Evolutionary conservation across 2,888 invertebrate species (phyloP).

Genomic region (Hoplodrina blanda): DNA sequence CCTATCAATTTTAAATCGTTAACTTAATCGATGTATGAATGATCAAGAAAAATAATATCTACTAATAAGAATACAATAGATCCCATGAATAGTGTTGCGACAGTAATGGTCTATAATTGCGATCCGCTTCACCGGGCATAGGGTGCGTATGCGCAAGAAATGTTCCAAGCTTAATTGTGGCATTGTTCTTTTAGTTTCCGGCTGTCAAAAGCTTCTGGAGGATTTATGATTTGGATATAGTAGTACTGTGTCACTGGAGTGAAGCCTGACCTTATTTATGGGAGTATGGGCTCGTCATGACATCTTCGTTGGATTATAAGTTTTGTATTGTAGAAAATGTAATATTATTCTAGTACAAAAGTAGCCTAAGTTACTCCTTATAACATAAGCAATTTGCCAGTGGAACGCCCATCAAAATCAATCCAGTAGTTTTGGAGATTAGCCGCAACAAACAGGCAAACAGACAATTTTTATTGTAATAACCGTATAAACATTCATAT

Average conservation of each 20-base stretch:
- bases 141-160: slow-evolving; percentile 68
- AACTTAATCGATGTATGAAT: slow-evolving; percentile 48
- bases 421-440: too few relatives aligned
- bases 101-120: slow-evolving; percentile 63
- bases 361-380: too few relatives aligned
- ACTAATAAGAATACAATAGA: slow-evolving; percentile 73
- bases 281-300: too few relatives aligned
- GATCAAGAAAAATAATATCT: slow-evolving; percentile 57
- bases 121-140: slow-evolving; percentile 57
- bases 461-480: too few relatives aligned
- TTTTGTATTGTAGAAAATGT: not conserved
- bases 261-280: not conserved
- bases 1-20: slow-evolving; percentile 36
- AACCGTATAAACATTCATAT: too few relatives aligned
- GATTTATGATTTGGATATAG: slow-evolving; percentile 46
- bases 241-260: slow-evolving; percentile 13
- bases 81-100: slow-evolving; percentile 63
- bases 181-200: slow-evolving; percentile 72
- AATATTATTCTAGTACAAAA: too few relatives aligned
- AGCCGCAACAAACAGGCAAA: too few relatives aligned
- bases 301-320: not conserved
- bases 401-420: too few relatives aligned
- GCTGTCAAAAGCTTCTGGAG: slow-evolving; percentile 57
- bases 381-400: too few relatives aligned
- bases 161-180: slow-evolving; percentile 62